Base-by-base conservation (phyloP, 2,888 invertebrate species). In the Drosophila multiciliata region DNA sequence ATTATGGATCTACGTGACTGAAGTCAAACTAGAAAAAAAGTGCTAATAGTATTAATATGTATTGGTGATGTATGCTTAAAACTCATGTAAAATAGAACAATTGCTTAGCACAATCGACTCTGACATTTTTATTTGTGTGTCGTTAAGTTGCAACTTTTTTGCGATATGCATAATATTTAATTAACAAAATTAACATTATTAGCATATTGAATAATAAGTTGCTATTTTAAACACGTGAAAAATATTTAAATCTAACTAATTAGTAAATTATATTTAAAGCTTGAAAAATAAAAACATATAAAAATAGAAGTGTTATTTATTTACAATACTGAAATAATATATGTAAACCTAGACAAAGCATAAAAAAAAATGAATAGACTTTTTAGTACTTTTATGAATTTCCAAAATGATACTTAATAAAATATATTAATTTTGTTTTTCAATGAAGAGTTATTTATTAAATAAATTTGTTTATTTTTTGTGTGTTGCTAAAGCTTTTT, bases 101-200 rank as follows among this genome's bases (percentile, higher is more conserved):
- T 36, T 15, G 15, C 36, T 15, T 36, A 15, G 36, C 36, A 29
- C 5, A 29, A 29, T 15, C 7, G 20, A 12, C 20, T 8, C 23
- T 23, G 4, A 23, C 17, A 40, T 3, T 1, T 45, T 15, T 8
- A 45, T 45, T 45, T 45, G 15, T 4, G 15, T 23, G 45, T 45
- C 8, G 15, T 9, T 9, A n/a, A n/a, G 40, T 11, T 20, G 8
- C 73, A 36, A 75, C 66, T 81, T 83, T 75, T 66, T 52, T 69
- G 3, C 42, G 32, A 50, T n/a, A 60, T 48, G 26, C 49, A 29
- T 32, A 67, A 68, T 66, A 77, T 67, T 65, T 48, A 67, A 73
- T 73, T 73, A 71, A 60, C 60, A 74, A 62, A 53, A 72, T 62
- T 52, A 49, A 40, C 29, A 32, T 4, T 36, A 52, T 70, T 67